Evolutionary conservation across 1,140 invertebrate genomes (phyloP).

Genomic region (Lepidotrigona ventralis): DNA sequence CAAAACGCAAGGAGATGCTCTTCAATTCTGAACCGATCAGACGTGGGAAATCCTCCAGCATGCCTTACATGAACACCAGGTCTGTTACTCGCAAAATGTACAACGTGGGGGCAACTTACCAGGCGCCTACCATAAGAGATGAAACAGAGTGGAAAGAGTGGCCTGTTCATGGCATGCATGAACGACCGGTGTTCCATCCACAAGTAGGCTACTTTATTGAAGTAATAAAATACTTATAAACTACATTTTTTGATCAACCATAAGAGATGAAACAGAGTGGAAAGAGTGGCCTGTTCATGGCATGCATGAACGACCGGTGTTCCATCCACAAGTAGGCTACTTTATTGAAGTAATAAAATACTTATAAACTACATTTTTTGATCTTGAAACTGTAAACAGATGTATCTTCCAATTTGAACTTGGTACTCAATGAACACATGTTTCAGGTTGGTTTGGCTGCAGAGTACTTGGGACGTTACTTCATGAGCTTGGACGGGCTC

Average conservation of each 20-base stretch:
- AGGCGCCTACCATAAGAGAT: slow-evolving; percentile 67
- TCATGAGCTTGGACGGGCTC: slow-evolving; percentile 62
- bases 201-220: slow-evolving; percentile 50
- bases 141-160: slow-evolving; percentile 69
- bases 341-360: slow-evolving; percentile 5
- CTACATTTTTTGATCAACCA: no score
- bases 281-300: slow-evolving; percentile 74
- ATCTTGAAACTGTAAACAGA: no score
- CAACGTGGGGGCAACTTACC: slow-evolving; percentile 72
- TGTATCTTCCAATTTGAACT: no score
- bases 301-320: slow-evolving; percentile 76
- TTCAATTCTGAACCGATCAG: slow-evolving; percentile 39
- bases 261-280: slow-evolving; percentile 63
- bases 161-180: slow-evolving; percentile 76
- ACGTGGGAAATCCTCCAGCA: slow-evolving; percentile 52
- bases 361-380: not conserved
- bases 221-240: slow-evolving; percentile 4
- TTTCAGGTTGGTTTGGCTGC: slow-evolving; percentile 67
- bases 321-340: slow-evolving; percentile 68
- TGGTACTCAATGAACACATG: not conserved
- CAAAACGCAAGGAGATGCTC: slow-evolving; percentile 53
- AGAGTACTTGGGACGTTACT: slow-evolving; percentile 67
- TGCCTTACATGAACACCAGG: slow-evolving; percentile 74
- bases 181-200: slow-evolving; percentile 74
- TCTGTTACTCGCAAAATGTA: slow-evolving; percentile 72